phyloP scores from a whole-genome alignment of 2,888 invertebrate species.

The Tenthredo mesomela region DNA sequence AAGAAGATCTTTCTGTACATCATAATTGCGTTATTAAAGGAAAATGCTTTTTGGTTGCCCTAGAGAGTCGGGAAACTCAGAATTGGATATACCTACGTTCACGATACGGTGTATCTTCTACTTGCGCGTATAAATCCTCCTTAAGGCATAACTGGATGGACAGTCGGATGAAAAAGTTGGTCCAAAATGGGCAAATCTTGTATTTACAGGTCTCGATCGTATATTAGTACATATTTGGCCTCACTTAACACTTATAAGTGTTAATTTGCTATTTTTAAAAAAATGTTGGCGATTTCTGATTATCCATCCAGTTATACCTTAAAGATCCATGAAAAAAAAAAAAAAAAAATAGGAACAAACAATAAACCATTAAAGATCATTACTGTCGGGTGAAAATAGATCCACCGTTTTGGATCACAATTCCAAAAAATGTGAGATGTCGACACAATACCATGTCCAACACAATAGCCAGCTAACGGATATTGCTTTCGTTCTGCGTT shows the following conservation, averaged over 20 bases:
- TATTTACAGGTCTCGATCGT: no score
- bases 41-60: not conserved
- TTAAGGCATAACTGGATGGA: no score
- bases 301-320: no score
- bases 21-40: not conserved
- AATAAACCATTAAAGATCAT: not conserved
- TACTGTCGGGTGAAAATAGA: slow-evolving; percentile 9
- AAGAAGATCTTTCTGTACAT: not conserved
- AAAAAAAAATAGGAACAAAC: not conserved
- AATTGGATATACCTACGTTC: not conserved
- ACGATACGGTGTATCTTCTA: not conserved
- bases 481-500: slow-evolving; percentile 34
- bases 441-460: slow-evolving; percentile 9
- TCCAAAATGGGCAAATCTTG: no score
- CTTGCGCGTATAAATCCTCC: not conserved
- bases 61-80: not conserved
- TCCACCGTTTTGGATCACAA: not conserved
- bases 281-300: no score
- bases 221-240: no score
- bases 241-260: no score
- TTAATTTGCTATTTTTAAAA: no score
- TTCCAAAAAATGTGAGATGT: slow-evolving; percentile 4
- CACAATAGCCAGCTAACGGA: slow-evolving; percentile 35
- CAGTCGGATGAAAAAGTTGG: no score
- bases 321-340: not conserved